Evolutionary conservation across 1,140 invertebrate genomes (phyloP), one percentile per base, ranked within the genome.

Genomic region (Octopus sinensis): DNA sequence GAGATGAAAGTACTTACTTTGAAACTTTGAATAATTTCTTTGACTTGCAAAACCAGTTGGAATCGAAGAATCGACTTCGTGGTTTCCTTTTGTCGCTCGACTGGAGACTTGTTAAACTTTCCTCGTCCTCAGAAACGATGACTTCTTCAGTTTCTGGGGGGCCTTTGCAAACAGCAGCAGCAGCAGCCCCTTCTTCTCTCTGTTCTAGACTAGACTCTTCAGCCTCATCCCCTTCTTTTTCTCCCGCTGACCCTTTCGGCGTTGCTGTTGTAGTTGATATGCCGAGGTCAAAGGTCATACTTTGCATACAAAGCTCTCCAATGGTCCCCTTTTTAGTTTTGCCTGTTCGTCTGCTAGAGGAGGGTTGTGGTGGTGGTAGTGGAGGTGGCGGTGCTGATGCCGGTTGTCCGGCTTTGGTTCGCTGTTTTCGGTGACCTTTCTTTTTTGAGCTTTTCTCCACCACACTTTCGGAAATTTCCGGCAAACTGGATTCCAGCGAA

Each of bases 11-110:
- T 82, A 89, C 88, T 89, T 83, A 89, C 88, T 89, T 89, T 85
- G 88, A 89, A 87, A 88, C 87, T 88, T 89, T 89, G 83, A 89
- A 89, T 82, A 89, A 88, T 82, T 84, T 88, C 79, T 86, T 88
- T n/a, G 88, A 86, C 80, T 86, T 89, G 76, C 87, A 87, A 76
- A 89, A 85, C 85, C 87, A 89, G 76, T 81, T 84, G 53, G 85
- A 85, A 79, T 88, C 87, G 80, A 89, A 84, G 85, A 89, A 88
- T 84, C 85, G 85, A 43, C 83, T 83, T 78, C 82, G 84, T 43
- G 84, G 84, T 78, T 86, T 86, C 83, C 85, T 88, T 82, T 87
- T 86, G 52, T 88, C 85, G n/a, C 85, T 86, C 56, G 85, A 81
- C 53, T 82, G 78, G 43, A 82, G 83, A 30, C 84, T 79, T 12